Evolutionary conservation across 2,113 vertebrate genomes (phyloP).

Genomic region (Crotalus viridis): DNA sequence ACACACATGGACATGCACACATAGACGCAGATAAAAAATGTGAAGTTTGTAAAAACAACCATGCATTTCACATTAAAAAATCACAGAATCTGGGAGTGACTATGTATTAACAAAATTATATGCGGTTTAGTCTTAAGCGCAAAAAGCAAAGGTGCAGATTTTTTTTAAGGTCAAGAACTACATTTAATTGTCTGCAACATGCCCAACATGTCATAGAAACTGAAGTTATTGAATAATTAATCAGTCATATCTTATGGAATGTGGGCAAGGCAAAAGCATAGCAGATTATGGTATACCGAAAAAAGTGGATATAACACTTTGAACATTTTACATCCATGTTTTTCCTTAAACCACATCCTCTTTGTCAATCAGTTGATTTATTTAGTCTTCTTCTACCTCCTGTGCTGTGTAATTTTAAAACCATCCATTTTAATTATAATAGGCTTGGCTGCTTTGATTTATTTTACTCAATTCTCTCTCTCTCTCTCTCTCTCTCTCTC

Average conservation of each 20-base stretch:
- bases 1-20: background rate
- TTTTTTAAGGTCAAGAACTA: background rate
- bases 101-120: background rate
- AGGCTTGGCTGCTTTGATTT: background rate
- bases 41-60: background rate
- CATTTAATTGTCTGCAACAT: background rate
- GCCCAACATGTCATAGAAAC: background rate
- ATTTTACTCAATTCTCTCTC: background rate
- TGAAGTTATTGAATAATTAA: background rate
- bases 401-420: background rate
- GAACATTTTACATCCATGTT: background rate
- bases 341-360: background rate
- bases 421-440: background rate
- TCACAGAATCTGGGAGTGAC: background rate
- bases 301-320: background rate
- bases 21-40: background rate
- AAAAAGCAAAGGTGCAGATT: background rate
- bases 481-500: too few relatives aligned
- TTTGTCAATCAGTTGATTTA: background rate
- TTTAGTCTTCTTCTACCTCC: background rate
- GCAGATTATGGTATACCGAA: background rate
- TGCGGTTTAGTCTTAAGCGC: background rate
- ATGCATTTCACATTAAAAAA: background rate
- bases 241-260: background rate
- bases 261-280: background rate